Conservation (phyloP, 2,888 invertebrate genomes). For the Netelia melanura region DNA sequence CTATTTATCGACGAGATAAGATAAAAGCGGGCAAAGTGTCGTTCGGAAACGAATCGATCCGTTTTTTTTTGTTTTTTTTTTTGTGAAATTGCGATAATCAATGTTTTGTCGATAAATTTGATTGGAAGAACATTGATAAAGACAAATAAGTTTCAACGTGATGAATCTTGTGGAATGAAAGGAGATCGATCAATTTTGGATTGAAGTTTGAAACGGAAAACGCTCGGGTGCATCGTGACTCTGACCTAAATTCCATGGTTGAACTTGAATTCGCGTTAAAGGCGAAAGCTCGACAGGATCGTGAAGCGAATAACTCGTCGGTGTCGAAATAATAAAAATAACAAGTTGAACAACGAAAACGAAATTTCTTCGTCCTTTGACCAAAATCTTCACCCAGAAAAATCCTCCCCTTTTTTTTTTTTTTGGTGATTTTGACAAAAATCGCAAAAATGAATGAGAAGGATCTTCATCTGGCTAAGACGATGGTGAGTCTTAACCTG, state of each 20-base stretch:
- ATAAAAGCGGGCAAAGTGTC: no score
- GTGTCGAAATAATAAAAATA: not conserved
- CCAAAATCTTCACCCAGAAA: not conserved
- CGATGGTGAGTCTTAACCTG: slow-evolving; percentile 87
- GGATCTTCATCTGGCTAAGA: slow-evolving; percentile 90
- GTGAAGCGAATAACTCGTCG: not conserved
- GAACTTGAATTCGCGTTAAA: not conserved
- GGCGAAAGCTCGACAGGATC: not conserved
- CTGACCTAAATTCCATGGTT: slow-evolving; percentile 12
- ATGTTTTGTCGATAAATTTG: no score
- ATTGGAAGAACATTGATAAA: no score
- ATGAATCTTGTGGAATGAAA: no score
- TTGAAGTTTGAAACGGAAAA: not conserved
- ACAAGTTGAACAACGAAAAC: not conserved
- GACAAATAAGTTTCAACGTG: no score
- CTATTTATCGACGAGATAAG: no score
- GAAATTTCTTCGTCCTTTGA: not conserved
- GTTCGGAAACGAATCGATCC: no score
- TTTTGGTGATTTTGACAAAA: not conserved
- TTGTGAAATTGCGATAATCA: no score
- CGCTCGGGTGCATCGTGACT: not conserved
- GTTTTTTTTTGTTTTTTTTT: no score
- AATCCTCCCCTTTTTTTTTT: not conserved
- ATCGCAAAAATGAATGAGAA: slow-evolving; percentile 88
- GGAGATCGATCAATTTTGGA: no score